Base-by-base conservation (phyloP, 2,888 invertebrate species). In the Schrankia costaestrigalis region DNA sequence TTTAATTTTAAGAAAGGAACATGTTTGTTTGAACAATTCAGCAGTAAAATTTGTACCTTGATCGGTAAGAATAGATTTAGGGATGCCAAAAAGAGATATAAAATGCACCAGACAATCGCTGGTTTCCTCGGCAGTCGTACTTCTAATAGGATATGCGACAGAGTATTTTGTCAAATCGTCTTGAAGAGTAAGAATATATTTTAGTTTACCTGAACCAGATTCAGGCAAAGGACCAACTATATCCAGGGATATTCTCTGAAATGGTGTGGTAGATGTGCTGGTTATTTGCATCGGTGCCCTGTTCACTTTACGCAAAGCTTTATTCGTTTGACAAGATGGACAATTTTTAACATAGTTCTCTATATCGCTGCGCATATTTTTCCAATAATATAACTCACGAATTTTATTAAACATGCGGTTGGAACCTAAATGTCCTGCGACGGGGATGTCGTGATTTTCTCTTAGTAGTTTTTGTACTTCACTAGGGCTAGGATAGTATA, bases 241-340 rank as follows among this genome's bases (percentile, higher is more conserved):
- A 23, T 23, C 23, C 5, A 23, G 7, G 23, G 26, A 26, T 26
- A 26, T 26, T 4, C 26, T 11, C 14, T 26, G 13, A 3, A 26
- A 35, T 23, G 25, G 37, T 19, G 26, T 11, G 2, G 33, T 33
- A 3, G 33, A 33, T 7, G 27, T 33, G 11, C 26, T 26, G 7
- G 33, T 33, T 5, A 33, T 33, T 12, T 26, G 26, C 27, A 33
- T 33, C 5, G 26, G 33, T 9, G 33, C 33, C 11, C 33, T 21
- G 9, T 33, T 33, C 14, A 33, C 21, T 27, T 27, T 26, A 9
- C 33, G 19, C n/a, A 33, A 22, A 6, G 33, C 27, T 22, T 33
- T 33, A 13, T 33, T 33, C 11, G 10, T 11, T 8, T 23, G 23
- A 7, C 23, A 23, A 3, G 23, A 3, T 23, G 10, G 7, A 8